Percentiles rank a stretch among this genome's conserved stretches.
Conservation (phyloP, 2,113 vertebrate genomes). For the Crypturellus undulatus region DNA sequence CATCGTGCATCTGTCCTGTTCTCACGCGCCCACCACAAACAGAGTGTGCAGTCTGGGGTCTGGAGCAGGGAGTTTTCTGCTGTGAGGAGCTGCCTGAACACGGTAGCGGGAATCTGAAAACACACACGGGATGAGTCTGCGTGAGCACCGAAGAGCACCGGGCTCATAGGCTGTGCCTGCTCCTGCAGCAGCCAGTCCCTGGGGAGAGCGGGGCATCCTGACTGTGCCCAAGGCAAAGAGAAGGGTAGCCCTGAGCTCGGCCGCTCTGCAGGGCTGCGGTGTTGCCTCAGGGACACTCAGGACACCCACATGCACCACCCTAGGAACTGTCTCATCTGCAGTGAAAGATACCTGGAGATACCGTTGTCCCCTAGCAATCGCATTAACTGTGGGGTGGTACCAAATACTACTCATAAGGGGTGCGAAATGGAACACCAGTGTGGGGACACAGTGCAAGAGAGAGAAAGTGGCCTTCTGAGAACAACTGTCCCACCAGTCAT, state of each 20-base stretch:
- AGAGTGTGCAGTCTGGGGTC: not conserved
- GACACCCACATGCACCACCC: not conserved
- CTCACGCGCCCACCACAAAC: not conserved
- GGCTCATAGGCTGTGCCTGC: no score
- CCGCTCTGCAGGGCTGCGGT: no score
- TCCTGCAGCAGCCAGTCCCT: not conserved
- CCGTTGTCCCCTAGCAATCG: not conserved
- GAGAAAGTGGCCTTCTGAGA: not conserved
- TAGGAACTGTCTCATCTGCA: not conserved
- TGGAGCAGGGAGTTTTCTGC: not conserved
- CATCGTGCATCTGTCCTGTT: not conserved
- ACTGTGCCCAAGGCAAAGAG: no score
- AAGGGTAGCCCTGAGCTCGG: no score
- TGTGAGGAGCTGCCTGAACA: accelerated
- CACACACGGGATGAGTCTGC: not conserved
- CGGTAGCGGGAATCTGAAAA: not conserved
- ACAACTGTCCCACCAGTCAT: not conserved
- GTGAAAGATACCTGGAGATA: not conserved
- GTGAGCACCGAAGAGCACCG: not conserved
- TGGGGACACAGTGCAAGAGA: no score
- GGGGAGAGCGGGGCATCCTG: no score
- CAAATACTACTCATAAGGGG: no score
- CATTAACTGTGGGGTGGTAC: no score
- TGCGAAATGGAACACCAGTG: no score
- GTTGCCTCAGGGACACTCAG: no score